Evolutionary conservation across 1,140 invertebrate genomes (phyloP).

Genomic region (Brachionus koreanus): DNA sequence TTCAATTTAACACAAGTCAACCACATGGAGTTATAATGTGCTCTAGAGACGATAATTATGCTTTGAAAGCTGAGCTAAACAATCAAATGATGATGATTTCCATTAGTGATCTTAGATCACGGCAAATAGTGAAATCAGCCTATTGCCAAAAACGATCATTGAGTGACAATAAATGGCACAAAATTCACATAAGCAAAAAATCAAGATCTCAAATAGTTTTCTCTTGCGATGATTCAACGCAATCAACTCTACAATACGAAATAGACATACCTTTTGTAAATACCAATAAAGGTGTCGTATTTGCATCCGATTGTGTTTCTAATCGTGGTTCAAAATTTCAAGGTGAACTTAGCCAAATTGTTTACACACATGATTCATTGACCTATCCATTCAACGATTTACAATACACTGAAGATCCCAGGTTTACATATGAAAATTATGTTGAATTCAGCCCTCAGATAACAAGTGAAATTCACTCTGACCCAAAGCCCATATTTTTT

Average conservation of each 20-base stretch:
- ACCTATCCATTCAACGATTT: slow-evolving; percentile 25
- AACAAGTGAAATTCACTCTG: slow-evolving; percentile 16
- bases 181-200: slow-evolving; percentile 4
- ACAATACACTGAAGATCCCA: slow-evolving; percentile 37
- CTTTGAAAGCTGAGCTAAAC: neutral
- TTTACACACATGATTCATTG: slow-evolving; percentile 14
- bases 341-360: slow-evolving; percentile 16
- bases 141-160: neutral
- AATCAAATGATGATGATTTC: slow-evolving; percentile 10
- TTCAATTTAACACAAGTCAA: slow-evolving; percentile 17
- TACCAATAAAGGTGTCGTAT: slow-evolving; percentile 15
- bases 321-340: neutral
- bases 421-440: slow-evolving; percentile 33
- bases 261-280: slow-evolving; percentile 30
- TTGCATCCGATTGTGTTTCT: slow-evolving; percentile 2
- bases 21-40: slow-evolving; percentile 17
- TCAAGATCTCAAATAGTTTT: neutral
- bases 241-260: neutral
- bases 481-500: slow-evolving; percentile 41
- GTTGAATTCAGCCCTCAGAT: slow-evolving; percentile 28
- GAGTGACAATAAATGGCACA: slow-evolving; percentile 39
- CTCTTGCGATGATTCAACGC: neutral
- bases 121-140: neutral
- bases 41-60: neutral
- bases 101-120: neutral